Evolutionary conservation across 2,888 invertebrate genomes (phyloP).

Genomic region (Stenichneumon culpator): DNA sequence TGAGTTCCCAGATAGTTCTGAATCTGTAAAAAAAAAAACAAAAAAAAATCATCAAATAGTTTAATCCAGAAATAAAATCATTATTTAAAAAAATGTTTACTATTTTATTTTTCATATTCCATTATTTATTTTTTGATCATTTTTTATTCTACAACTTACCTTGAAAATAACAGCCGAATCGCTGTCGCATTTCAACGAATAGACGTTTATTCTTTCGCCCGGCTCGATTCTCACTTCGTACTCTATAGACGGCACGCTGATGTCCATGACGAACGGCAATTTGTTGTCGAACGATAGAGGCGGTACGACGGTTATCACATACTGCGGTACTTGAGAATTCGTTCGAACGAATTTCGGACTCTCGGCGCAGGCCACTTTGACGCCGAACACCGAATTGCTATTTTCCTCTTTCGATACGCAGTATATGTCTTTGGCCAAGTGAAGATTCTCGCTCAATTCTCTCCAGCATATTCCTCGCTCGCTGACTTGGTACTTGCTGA

Average conservation of each 20-base stretch:
- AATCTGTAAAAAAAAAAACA: conserved; percentile 80
- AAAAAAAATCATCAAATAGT: conserved; percentile 51
- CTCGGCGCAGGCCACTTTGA: conserved; percentile 86
- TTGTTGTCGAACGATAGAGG: conserved; percentile 92
- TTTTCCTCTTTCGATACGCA: conserved; percentile 89
- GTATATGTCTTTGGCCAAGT: conserved; percentile 88
- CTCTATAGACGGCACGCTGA: conserved; percentile 86
- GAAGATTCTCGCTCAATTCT: conserved; percentile 90
- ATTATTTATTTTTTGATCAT: neutral
- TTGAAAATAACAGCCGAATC: conserved; percentile 86
- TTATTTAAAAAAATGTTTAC: too few species aligned
- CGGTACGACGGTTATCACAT: conserved; percentile 90
- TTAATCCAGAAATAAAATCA: neutral
- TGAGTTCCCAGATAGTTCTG: conserved; percentile 89
- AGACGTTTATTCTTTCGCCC: conserved; percentile 90
- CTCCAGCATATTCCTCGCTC: conserved; percentile 93
- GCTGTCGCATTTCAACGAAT: conserved; percentile 88
- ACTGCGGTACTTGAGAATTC: conserved; percentile 88
- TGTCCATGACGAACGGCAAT: conserved; percentile 90
- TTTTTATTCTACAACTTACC: conserved; percentile 73
- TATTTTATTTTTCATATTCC: too few species aligned
- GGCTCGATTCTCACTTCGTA: conserved; percentile 89
- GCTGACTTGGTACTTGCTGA: conserved; percentile 90
- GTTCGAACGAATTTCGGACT: conserved; percentile 76
- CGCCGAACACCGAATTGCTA: conserved; percentile 88